A percentile compares a stretch with the other conserved stretches of the same genome.
These are phyloP conservation scores for Seriola aureovittata DNA, from an alignment of 2,113 vertebrate species.

Conservation along the genomic window DNA sequence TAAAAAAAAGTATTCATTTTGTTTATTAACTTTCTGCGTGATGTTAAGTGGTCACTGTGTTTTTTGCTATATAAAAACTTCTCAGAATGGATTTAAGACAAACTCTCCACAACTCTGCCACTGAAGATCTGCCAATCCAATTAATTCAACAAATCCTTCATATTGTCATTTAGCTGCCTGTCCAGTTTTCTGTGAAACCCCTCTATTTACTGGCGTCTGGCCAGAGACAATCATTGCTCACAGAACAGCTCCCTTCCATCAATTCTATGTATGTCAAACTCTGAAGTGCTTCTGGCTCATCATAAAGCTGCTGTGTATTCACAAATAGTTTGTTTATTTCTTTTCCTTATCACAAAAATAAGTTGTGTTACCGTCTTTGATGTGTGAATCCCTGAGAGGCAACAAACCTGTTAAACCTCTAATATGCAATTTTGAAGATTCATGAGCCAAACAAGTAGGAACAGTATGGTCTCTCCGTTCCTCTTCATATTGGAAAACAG, in stretches of 20 bases:
- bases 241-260: conserved; percentile 18
- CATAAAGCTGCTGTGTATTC: neutral
- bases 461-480: too few relatives aligned
- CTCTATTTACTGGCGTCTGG: conserved; percentile 31
- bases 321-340: neutral
- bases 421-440: neutral
- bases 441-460: neutral
- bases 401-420: neutral
- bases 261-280: neutral
- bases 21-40: conserved; percentile 16
- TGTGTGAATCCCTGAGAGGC: neutral
- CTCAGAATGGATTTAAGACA: conserved; percentile 21
- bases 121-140: conserved; percentile 66
- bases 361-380: neutral
- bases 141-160: conserved; percentile 64
- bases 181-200: conserved; percentile 43
- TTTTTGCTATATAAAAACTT: conserved; percentile 28
- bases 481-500: too few relatives aligned
- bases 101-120: conserved; percentile 4
- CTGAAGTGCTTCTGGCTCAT: conserved; percentile 7
- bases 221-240: conserved; percentile 48
- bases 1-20: conserved; percentile 7
- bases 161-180: conserved; percentile 37
- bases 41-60: conserved; percentile 8
- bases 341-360: conserved; percentile 17